Base-by-base conservation (phyloP, 1,140 invertebrate genomes). In the Macrosteles quadrilineatus region DNA sequence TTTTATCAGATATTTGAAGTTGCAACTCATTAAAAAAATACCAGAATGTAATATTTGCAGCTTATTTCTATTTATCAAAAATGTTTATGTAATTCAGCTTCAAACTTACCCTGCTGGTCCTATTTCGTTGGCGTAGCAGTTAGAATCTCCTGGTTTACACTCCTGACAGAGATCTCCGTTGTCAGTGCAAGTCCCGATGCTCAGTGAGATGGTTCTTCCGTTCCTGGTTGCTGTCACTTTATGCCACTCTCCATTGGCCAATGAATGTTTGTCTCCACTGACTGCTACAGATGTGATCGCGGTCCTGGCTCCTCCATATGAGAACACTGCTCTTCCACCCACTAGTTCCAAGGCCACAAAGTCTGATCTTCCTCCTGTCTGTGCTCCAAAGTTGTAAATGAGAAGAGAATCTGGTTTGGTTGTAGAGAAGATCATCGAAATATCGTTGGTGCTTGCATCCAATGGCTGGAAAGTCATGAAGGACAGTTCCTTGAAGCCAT, bases 291-390 rank as follows among this genome's bases (percentile, higher is more conserved):
- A 87, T 2, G 91, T 93, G 36, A 96, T 94, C 2, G 92, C 93
- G 27, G 92, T 94, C 75, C 91, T 84, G 0, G 93, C 87, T 1
- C 92, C 94, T 29, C 94, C 94, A 77, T 93, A 96, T 0, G 95
- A 96, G 79, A 98, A 96, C 17, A 91, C 85, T 0, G 94, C 89
- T 75, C 87, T 87, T 0, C 94, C 93, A 40, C 88, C 85, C 0
- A 96, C 83, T 62, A 98, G 78, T 81, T 98, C 94, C 45, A 98
- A 85, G 0, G 95, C 94, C 30, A 98, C 87, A 78, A 97, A 98
- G 78, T 97, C 95, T 0, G 94, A 96, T 73, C 94, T 82, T 1
- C 94, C 94, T 29, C 93, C 92, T 47, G 87, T 91, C 77, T 93
- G 92, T 0, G 87, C 82, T 0, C 94, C 95, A 76, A 92, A 97